Evolutionary conservation across 1,140 invertebrate genomes (phyloP).

Genomic region (Bicyclus anynana): DNA sequence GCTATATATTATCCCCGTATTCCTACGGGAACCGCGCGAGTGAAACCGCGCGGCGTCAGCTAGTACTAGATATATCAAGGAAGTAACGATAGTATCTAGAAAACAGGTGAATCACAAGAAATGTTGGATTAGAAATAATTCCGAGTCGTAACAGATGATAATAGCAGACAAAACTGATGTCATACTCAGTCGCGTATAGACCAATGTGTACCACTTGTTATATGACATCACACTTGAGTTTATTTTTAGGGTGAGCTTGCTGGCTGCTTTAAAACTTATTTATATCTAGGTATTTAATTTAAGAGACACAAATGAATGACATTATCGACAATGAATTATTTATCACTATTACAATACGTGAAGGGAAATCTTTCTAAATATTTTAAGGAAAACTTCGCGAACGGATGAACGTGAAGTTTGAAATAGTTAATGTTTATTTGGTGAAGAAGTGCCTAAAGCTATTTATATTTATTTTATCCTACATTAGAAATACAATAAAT

Average conservation of each 20-base stretch:
- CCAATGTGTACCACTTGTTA: conserved; percentile 57
- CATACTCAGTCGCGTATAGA: conserved; percentile 55
- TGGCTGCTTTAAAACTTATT: conserved; percentile 26
- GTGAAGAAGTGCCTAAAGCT: too few relatives aligned
- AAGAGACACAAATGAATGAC: background rate
- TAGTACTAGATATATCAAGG: background rate
- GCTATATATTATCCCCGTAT: too few relatives aligned
- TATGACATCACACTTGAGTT: conserved; percentile 65
- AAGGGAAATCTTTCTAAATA: too few relatives aligned
- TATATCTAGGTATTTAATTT: conserved; percentile 15
- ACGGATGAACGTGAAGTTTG: too few relatives aligned
- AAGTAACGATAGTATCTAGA: conserved; percentile 7
- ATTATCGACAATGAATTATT: background rate
- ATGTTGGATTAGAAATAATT: conserved; percentile 49
- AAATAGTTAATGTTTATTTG: too few relatives aligned
- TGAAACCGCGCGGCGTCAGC: too few relatives aligned
- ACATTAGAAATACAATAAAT: too few relatives aligned
- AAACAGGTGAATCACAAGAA: conserved; percentile 22
- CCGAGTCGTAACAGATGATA: conserved; percentile 46
- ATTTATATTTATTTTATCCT: too few relatives aligned
- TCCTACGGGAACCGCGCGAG: too few relatives aligned
- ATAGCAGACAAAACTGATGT: conserved; percentile 58
- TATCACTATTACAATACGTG: too few relatives aligned
- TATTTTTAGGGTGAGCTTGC: conserved; percentile 59
- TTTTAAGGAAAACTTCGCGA: too few relatives aligned